A percentile compares a stretch with the other conserved stretches of the same genome.
phyloP scores from a whole-genome alignment of 2,113 vertebrate species.

The Capreolus pygargus region DNA sequence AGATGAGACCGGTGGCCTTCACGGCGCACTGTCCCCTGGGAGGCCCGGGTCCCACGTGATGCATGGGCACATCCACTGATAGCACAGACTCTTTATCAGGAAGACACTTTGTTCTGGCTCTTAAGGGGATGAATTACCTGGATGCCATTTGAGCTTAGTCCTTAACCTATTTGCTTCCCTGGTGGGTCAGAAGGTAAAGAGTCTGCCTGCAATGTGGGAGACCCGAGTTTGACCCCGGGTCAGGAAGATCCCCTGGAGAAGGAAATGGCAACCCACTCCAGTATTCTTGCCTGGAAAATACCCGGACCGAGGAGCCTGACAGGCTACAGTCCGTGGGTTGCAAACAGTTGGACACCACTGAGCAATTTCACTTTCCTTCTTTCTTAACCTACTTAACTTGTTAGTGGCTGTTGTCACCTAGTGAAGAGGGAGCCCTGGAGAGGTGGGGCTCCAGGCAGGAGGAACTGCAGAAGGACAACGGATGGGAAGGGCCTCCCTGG shows the following conservation, averaged over 20 bases:
- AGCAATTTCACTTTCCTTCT: background rate
- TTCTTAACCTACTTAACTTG: background rate
- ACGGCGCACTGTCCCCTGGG: accelerated
- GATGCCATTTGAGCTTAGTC: background rate
- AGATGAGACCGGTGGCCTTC: accelerated
- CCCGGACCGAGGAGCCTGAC: background rate
- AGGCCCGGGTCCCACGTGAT: accelerated
- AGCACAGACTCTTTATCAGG: background rate
- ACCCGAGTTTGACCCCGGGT: background rate
- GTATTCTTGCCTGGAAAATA: background rate
- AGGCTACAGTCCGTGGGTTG: background rate
- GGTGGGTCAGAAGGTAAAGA: background rate
- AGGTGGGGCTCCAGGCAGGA: background rate
- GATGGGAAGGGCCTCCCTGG: accelerated
- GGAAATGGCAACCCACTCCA: background rate
- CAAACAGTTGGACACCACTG: background rate
- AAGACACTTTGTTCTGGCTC: background rate
- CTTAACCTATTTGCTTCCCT: background rate
- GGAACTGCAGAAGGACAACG: accelerated
- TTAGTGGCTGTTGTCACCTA: accelerated
- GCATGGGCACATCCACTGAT: accelerated
- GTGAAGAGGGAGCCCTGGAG: background rate
- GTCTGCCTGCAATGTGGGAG: background rate
- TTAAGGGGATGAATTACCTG: background rate
- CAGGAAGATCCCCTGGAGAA: background rate